A percentile compares a stretch with the other conserved stretches of the same genome.
Conservation (phyloP, 2,797 vertebrate genomes). For the Ptychadena robeensis region DNA sequence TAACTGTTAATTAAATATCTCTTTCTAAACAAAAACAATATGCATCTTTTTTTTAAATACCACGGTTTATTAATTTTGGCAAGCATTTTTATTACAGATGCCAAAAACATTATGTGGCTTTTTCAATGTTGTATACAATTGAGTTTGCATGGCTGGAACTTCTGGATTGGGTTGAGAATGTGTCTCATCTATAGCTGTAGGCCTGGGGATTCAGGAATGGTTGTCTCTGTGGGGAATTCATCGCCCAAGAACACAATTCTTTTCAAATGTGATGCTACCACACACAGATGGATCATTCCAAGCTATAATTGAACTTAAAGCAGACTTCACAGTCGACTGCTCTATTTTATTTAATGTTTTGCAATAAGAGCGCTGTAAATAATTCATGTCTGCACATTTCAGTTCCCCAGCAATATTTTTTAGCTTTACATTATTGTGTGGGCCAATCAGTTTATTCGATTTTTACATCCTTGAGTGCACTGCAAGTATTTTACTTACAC, state of each 20-base stretch:
- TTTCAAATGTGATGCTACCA: slow-evolving; percentile 48
- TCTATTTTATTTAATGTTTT: slow-evolving; percentile 30
- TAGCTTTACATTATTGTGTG: background rate
- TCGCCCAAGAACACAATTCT: slow-evolving; percentile 33
- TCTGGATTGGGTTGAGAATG: slow-evolving; percentile 20
- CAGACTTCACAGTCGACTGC: slow-evolving; percentile 36
- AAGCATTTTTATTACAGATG: background rate
- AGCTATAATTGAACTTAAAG: slow-evolving; percentile 48
- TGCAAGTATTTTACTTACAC: background rate
- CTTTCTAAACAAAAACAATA: slow-evolving; percentile 15
- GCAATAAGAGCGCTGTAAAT: slow-evolving; percentile 28
- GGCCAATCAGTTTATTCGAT: slow-evolving; percentile 33
- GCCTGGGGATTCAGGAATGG: slow-evolving; percentile 36
- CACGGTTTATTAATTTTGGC: slow-evolving; percentile 39
- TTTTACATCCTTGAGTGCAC: background rate
- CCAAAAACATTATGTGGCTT: slow-evolving; percentile 36
- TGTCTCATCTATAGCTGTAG: slow-evolving; percentile 17
- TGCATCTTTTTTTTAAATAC: slow-evolving; percentile 16
- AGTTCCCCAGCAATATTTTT: background rate
- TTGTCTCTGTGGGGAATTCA: slow-evolving; percentile 47
- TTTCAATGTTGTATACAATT: slow-evolving; percentile 14
- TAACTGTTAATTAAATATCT: background rate
- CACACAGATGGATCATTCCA: slow-evolving; percentile 48
- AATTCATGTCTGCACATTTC: slow-evolving; percentile 33
- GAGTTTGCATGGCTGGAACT: slow-evolving; percentile 27